Base-by-base conservation (phyloP, 2,113 vertebrate species). In the Glareola pratincola region DNA sequence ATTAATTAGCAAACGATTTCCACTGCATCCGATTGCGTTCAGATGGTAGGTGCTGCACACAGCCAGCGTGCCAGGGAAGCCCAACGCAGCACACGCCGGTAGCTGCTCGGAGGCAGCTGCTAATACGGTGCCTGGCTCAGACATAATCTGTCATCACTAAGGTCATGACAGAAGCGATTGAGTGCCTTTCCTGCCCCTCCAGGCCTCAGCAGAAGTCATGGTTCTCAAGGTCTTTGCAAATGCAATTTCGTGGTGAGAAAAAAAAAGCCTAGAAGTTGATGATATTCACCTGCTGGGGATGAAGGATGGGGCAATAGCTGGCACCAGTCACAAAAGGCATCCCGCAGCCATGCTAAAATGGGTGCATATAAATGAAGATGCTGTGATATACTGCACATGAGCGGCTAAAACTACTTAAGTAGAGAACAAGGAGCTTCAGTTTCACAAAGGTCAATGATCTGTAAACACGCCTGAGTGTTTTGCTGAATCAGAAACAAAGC, bases 1-100 rank as follows among this genome's bases (percentile, higher is more conserved):
- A 88, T 86, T 92, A 82, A 90, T 94, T 72, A 94, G 26, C 66
- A 72, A 88, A 91, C 13, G 36, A 85, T 13, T 94, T 89, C 90
- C 75, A 12, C 27, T 48, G 86, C 67, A 67, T 16, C 15, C 4
- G 1, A 1, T 29, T 4, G 62, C 10, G 63, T 12, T 24, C 22
- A 6, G 75, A 12, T 2, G 26, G 80, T 10, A 2, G 16, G 45
- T 53, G 47, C 59, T 2, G 10, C 60, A 24, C 32, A 8, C 3
- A 48, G 59, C 1, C 57, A 13, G 27, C 0, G 0, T 9, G 64
- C 36, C 9, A 7, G 76, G 77, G 48, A 62, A 56, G 21, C 36
- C 36, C 68, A 43, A 1, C 0, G 7, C 4, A 3, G 34, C 54
- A 23, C 73, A 45, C 67, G 23, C 14, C 0, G 0, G 27, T 9